A percentile compares a stretch with the other conserved stretches of the same genome.
Conservation (phyloP, 2,888 invertebrate species). For the Meta bourneti region DNA sequence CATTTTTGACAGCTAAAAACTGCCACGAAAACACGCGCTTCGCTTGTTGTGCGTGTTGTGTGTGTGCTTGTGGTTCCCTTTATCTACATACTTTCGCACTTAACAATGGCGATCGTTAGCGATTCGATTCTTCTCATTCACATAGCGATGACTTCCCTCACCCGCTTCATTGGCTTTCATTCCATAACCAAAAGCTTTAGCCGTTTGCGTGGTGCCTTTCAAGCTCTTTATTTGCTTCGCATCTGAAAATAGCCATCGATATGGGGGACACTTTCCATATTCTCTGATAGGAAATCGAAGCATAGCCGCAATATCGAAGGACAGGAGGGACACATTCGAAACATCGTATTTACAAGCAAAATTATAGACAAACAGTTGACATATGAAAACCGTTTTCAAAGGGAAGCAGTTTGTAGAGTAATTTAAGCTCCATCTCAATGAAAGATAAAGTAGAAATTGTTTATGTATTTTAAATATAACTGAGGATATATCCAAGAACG, state of each 20-base stretch:
- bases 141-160: neutral
- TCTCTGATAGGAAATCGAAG: neutral
- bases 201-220: slow-evolving; percentile 1
- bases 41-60: neutral
- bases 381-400: too few species aligned
- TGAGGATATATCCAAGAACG: too few species aligned
- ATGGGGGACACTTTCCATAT: neutral
- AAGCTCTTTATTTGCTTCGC: neutral
- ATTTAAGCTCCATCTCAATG: too few species aligned
- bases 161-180: neutral
- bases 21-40: neutral
- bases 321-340: neutral
- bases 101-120: neutral
- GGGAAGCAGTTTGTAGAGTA: too few species aligned
- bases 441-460: too few species aligned
- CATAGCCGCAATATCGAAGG: neutral
- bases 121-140: neutral
- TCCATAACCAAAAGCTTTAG: neutral
- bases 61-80: neutral
- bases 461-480: too few species aligned
- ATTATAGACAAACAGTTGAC: too few species aligned
- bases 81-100: slow-evolving; percentile 19
- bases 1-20: neutral
- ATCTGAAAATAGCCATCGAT: neutral
- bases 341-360: neutral